phyloP scores from a whole-genome alignment of 2,113 vertebrate genomes.

The Syngnathus floridae region DNA sequence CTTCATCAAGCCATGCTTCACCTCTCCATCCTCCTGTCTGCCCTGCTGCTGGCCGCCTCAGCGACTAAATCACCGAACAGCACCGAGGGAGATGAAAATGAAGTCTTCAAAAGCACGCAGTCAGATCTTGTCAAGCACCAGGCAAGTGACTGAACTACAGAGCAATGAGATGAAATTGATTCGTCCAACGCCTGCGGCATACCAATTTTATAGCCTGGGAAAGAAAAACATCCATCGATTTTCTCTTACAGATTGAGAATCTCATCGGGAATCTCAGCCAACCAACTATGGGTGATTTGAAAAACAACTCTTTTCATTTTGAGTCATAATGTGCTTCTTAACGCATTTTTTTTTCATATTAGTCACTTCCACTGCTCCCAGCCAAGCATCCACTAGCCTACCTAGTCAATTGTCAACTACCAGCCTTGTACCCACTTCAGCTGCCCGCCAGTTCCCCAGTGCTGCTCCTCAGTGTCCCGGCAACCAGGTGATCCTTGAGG shows the following conservation, averaged over 20 bases:
- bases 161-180: neutral
- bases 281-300: constrained; percentile 41
- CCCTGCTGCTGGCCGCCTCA: constrained; percentile 42
- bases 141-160: constrained; percentile 22
- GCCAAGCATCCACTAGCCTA: neutral
- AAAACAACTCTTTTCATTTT: neutral
- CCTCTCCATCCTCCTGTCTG: constrained; percentile 37
- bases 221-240: neutral
- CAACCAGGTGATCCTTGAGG: constrained; percentile 40
- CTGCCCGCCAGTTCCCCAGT: constrained; percentile 9
- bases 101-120: constrained; percentile 42
- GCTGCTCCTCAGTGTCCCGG: constrained; percentile 29
- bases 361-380: constrained; percentile 12
- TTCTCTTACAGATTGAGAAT: constrained; percentile 41
- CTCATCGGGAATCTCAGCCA: constrained; percentile 37
- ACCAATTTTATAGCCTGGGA: neutral
- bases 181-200: neutral
- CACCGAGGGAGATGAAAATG: constrained; percentile 39
- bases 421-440: neutral
- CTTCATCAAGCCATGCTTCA: constrained; percentile 40
- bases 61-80: constrained; percentile 31
- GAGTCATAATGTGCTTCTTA: neutral
- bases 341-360: neutral
- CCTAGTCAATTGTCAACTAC: neutral
- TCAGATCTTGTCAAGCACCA: constrained; percentile 24